These are phyloP conservation scores for Onychomys leucogaster DNA, from an alignment of 2,797 vertebrate genomes.

Conservation along the genomic window DNA sequence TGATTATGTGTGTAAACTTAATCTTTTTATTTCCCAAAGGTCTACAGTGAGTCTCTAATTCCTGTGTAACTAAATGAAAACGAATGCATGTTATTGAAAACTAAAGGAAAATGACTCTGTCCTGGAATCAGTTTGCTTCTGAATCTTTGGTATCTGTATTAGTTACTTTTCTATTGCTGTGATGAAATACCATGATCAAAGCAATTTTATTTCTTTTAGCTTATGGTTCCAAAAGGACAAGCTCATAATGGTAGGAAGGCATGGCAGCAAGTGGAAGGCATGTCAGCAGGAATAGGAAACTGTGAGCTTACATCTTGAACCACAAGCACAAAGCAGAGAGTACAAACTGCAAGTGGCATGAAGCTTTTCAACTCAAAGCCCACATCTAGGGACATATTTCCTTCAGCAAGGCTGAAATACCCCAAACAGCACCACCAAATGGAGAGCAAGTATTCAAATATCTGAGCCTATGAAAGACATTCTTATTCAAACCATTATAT, in stretches of 20 bases:
- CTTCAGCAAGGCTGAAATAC: background rate
- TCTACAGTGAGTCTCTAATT: conserved; percentile 13
- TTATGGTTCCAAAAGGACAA: background rate
- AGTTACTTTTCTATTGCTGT: background rate
- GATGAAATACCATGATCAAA: background rate
- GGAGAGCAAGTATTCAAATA: background rate
- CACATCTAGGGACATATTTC: background rate
- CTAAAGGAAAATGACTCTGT: background rate
- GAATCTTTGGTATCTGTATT: background rate
- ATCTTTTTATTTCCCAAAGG: conserved; percentile 47
- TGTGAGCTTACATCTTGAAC: background rate
- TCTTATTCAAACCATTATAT: background rate
- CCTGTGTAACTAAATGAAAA: conserved; percentile 34
- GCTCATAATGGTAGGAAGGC: background rate
- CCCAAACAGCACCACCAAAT: background rate
- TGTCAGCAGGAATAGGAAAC: background rate
- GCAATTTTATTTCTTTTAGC: background rate
- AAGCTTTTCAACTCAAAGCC: background rate
- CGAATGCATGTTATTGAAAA: background rate
- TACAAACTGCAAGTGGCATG: background rate
- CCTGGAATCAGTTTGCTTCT: background rate
- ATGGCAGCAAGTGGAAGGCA: background rate
- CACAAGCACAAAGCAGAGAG: background rate
- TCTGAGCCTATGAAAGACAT: background rate
- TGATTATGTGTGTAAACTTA: background rate